These are phyloP conservation scores for Protonibea diacanthus DNA, from an alignment of 2,797 vertebrate species.

Conservation along the genomic window DNA sequence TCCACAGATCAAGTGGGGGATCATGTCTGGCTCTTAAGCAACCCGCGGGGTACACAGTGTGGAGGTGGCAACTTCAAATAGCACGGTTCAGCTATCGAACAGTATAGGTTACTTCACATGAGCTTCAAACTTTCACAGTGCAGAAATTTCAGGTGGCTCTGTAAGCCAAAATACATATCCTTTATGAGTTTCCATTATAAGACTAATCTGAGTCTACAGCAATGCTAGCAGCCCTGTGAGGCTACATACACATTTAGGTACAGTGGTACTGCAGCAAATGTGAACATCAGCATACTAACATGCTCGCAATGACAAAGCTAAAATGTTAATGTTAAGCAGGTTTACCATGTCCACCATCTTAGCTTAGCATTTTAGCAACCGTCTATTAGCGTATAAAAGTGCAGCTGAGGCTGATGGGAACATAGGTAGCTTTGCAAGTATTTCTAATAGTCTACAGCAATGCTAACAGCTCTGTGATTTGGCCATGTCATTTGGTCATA, in stretches of 20 bases:
- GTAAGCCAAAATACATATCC: background rate
- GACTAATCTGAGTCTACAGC: background rate
- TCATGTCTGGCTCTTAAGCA: conserved; percentile 41
- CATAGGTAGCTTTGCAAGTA: too few relatives aligned
- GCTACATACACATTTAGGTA: background rate
- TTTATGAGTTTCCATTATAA: background rate
- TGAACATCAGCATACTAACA: too few relatives aligned
- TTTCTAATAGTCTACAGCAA: too few relatives aligned
- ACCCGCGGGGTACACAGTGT: conserved; percentile 52
- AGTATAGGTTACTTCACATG: background rate
- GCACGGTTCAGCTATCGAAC: conserved; percentile 7
- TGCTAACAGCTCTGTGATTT: too few relatives aligned
- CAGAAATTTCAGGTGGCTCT: conserved; percentile 8
- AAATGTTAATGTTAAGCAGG: background rate
- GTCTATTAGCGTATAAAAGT: background rate
- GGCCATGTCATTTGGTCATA: too few relatives aligned
- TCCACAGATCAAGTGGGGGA: conserved; percentile 34
- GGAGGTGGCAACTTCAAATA: conserved; percentile 66
- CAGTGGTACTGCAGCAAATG: background rate
- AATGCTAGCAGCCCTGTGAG: background rate
- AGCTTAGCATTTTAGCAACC: background rate
- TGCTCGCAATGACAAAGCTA: background rate
- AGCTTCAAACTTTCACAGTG: conserved; percentile 2
- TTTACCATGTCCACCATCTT: background rate
- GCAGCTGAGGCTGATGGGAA: background rate